These are phyloP conservation scores for Bubo blakistoni DNA, from an alignment of 2,113 vertebrate genomes.

Conservation along the genomic window DNA sequence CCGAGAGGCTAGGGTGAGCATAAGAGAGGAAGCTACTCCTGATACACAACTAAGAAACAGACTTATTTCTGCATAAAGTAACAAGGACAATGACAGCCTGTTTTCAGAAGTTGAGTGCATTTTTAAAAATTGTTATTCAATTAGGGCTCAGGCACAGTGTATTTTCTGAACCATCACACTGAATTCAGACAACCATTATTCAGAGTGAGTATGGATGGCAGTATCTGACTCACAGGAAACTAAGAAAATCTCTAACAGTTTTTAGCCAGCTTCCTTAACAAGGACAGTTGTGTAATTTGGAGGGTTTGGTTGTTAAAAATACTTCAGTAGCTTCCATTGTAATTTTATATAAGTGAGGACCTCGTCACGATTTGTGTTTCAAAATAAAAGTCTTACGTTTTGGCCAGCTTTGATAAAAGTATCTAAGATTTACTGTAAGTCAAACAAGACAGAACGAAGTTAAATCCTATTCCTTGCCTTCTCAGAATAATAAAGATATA, in stretches of 20 bases:
- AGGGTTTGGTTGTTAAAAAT: slow-evolving; percentile 25
- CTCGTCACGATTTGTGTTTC: slow-evolving; percentile 3
- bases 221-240: slow-evolving; percentile 42
- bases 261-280: slow-evolving; percentile 39
- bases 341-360: slow-evolving; percentile 34
- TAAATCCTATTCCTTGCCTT: background rate
- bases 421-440: background rate
- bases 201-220: background rate
- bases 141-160: background rate
- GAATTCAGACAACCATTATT: background rate
- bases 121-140: background rate
- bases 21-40: background rate
- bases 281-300: slow-evolving; percentile 27
- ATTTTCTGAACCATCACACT: background rate
- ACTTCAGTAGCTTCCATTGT: slow-evolving; percentile 42
- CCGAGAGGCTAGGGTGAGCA: background rate
- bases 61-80: slow-evolving; percentile 37
- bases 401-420: background rate
- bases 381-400: slow-evolving; percentile 38
- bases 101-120: background rate
- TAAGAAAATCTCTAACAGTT: slow-evolving; percentile 9
- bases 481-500: background rate
- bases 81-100: slow-evolving; percentile 28
- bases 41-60: background rate
- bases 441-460: background rate